Evolutionary conservation across 2,888 invertebrate genomes (phyloP), one percentile per base, ranked within the genome.

Genomic region (Bimastos eiseni): DNA sequence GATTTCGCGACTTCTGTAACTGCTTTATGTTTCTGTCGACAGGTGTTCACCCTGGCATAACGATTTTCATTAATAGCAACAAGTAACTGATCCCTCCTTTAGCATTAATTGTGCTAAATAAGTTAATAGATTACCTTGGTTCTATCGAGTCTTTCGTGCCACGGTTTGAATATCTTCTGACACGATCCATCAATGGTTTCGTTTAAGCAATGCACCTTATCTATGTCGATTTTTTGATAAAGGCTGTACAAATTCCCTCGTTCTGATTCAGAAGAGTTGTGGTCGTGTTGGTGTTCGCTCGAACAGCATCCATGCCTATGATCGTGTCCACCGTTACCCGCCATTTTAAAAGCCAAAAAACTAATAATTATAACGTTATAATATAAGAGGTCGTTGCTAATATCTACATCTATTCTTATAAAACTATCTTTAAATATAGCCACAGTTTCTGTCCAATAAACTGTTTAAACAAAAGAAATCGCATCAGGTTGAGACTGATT

Each of bases 201-300:
- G 95, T 99, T 99, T 55, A 99, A 96, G 95, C 98, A 98, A 94
- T 98, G 97, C 38, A 98, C 96, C 95, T 98, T 97, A 84, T 97
- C 97, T 93, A 96, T 96, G 95, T 99, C 97, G 93, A 99, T 98
- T 96, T 98, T 98, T 93, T 97, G 96, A 95, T 97, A 98, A 91
- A 99, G 96, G 96, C 97, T 98, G 94, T 97, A 98, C 92, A 97
- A 96, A 89, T 97, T 95, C 6, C 97, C 97, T 94, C 97, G 95
- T 95, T 97, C 97, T 13, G 93, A 93, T 41, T 94, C 94, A 15
- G 93, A 92, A 41, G 92, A 91, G 89, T 93, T 93, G 89, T 93
- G 93, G 38, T 93, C 93, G 90, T 94, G 94, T 33, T 93, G 93
- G 91, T 94, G 94, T 33, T 93, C 93, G 91, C 93, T 55, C 41